Conservation (phyloP, 2,888 invertebrate genomes). For the Plebejus melissa region DNA sequence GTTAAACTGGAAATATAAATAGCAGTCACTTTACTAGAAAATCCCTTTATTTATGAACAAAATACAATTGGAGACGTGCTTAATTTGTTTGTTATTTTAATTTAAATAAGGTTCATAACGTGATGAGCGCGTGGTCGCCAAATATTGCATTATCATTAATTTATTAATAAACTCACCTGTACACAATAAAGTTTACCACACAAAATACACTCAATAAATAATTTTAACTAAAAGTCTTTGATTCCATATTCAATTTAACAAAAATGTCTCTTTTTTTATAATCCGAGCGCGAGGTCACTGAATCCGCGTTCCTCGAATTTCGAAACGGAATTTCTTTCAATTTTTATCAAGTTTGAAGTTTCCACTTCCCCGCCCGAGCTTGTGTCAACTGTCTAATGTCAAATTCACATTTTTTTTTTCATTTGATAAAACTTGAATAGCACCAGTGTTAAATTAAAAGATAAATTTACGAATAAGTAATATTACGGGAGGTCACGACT, state of each 20-base stretch:
- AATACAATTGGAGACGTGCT: neutral
- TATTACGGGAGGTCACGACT: too few species aligned
- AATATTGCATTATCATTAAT: neutral
- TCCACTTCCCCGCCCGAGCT: slow-evolving; percentile 4
- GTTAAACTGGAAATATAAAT: neutral
- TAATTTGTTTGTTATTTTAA: slow-evolving; percentile 2
- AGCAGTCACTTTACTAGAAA: neutral
- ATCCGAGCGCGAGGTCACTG: slow-evolving; percentile 7
- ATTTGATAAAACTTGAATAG: neutral
- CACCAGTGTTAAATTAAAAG: too few species aligned
- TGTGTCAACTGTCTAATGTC: neutral
- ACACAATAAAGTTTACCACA: neutral
- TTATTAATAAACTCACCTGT: slow-evolving; percentile 16
- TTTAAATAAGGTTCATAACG: neutral
- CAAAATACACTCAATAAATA: neutral
- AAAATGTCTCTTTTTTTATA: neutral
- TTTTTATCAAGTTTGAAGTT: slow-evolving; percentile 11
- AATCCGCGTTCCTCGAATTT: slow-evolving; percentile 8
- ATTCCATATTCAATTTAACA: slow-evolving; percentile 10
- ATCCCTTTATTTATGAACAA: neutral
- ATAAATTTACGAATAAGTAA: neutral
- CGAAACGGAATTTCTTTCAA: slow-evolving; percentile 8
- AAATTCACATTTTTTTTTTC: neutral
- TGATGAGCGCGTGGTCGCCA: slow-evolving; percentile 22
- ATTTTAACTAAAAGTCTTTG: neutral